These are phyloP conservation scores for Anguilla marmorata DNA, from an alignment of 2,797 vertebrate genomes.

Conservation along the genomic window DNA sequence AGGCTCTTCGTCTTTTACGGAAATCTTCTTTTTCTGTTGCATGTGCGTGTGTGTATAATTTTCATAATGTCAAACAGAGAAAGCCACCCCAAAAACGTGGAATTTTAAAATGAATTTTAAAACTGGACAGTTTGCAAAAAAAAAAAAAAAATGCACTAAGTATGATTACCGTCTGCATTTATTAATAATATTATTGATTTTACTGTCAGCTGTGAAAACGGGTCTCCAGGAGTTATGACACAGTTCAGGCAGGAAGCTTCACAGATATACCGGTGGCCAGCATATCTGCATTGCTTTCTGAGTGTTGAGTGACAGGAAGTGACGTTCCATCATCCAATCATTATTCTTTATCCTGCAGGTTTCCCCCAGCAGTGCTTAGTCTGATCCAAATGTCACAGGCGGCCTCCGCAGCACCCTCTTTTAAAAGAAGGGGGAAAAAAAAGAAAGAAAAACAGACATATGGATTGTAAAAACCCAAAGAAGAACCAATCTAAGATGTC, in stretches of 20 bases:
- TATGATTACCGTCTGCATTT: slow-evolving; percentile 40
- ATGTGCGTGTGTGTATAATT: not conserved
- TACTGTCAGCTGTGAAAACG: slow-evolving; percentile 55
- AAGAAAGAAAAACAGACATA: slow-evolving; percentile 42
- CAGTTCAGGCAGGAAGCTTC: slow-evolving; percentile 18
- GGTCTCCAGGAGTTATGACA: slow-evolving; percentile 48
- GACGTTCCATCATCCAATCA: slow-evolving; percentile 1
- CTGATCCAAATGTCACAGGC: slow-evolving; percentile 24
- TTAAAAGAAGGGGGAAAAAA: slow-evolving; percentile 13
- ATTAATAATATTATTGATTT: slow-evolving; percentile 50
- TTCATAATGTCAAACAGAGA: slow-evolving; percentile 25
- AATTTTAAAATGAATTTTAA: slow-evolving; percentile 18
- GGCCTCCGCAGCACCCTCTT: slow-evolving; percentile 6
- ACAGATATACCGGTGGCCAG: slow-evolving; percentile 16
- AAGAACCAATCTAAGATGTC: slow-evolving; percentile 50
- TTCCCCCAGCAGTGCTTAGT: slow-evolving; percentile 34
- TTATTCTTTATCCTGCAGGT: slow-evolving; percentile 21
- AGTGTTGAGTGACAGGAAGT: slow-evolving; percentile 27
- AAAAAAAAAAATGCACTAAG: slow-evolving; percentile 30
- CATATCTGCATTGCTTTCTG: slow-evolving; percentile 18
- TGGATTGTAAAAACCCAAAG: slow-evolving; percentile 57
- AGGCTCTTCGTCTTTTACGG: slow-evolving; percentile 13
- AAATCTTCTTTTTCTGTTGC: slow-evolving; percentile 24
- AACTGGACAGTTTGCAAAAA: slow-evolving; percentile 34
- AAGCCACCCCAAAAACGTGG: slow-evolving; percentile 27